A percentile compares a stretch with the other conserved stretches of the same genome.
Evolutionary conservation across 2,113 vertebrate genomes (phyloP).

Genomic region (Trichechus manatus): DNA sequence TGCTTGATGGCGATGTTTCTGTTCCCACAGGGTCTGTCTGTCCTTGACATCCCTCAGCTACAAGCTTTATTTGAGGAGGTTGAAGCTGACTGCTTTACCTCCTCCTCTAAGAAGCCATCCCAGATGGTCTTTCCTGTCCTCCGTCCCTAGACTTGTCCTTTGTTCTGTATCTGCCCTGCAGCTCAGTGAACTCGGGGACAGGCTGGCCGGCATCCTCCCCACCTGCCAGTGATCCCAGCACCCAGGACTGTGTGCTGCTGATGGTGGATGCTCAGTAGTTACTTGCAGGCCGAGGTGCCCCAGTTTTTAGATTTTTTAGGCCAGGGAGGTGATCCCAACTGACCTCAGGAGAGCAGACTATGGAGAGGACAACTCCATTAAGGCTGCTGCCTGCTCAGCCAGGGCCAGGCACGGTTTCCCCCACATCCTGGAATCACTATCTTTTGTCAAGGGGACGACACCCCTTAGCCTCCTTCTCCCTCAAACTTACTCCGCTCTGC

Average conservation of each 20-base stretch:
- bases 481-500: background rate
- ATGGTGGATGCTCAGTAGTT: background rate
- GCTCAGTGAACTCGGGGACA: background rate
- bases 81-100: background rate
- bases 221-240: rapidly evolving
- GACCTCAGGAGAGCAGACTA: background rate
- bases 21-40: background rate
- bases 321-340: background rate
- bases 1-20: background rate
- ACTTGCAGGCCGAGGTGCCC: background rate
- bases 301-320: background rate
- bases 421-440: too few relatives aligned
- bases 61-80: background rate
- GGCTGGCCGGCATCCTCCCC: too few relatives aligned
- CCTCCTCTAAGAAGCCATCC: too few relatives aligned
- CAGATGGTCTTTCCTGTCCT: background rate
- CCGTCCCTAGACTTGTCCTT: background rate
- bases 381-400: background rate
- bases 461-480: background rate
- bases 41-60: background rate
- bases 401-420: background rate
- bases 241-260: background rate
- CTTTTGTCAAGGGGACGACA: background rate
- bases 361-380: background rate
- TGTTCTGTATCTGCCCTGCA: too few relatives aligned